Base-by-base conservation (phyloP, 2,113 vertebrate species). In the Anhinga rufa region DNA sequence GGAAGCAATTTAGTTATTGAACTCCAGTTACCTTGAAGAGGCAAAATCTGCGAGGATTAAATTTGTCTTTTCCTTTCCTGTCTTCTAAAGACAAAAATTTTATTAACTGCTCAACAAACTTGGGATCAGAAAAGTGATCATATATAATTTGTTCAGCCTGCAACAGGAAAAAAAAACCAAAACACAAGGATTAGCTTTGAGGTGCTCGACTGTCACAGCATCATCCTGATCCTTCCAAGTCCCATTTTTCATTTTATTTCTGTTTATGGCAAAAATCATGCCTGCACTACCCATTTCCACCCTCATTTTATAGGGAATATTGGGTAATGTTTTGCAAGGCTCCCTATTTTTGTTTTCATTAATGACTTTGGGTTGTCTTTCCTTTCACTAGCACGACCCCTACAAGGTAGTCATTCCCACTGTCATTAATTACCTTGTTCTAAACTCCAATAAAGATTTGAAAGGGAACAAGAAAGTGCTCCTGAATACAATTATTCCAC, bases 31-130 rank as follows among this genome's bases (percentile, higher is more conserved):
- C 99, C 99, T 99, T 99, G 97, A 99, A 99, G 96, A 99, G 99
- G 95, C 99, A 99, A 98, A 99, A 99, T 90, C 99, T 98, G 86
- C 99, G 99, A 80, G 99, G 99, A 97, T 99, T 99, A 96, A 99
- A 99, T 97, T 99, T 99, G 98, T 99, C 99, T 96, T 99, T 99
- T 93, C 99, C 99, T 96, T 99, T 99, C 90, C 99, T 98, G 95
- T 99, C 99, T 98, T 99, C 99, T 92, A 99, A 98, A 90, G 99
- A 99, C 85, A 99, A 98, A 98, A 99, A 99, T 94, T 99, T 99
- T 54, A 99, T 98, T 95, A 99, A 98, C 98, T 99, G 99, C 88
- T 98, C 98, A 71, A 99, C 98, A 98, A 99, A 99, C 60, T 98
- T 98, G 42, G 98, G 98, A 98, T 99, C 99, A 85, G 99, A 98